Base-by-base conservation (phyloP, 2,113 vertebrate species). In the Brienomyrus longianalis region DNA sequence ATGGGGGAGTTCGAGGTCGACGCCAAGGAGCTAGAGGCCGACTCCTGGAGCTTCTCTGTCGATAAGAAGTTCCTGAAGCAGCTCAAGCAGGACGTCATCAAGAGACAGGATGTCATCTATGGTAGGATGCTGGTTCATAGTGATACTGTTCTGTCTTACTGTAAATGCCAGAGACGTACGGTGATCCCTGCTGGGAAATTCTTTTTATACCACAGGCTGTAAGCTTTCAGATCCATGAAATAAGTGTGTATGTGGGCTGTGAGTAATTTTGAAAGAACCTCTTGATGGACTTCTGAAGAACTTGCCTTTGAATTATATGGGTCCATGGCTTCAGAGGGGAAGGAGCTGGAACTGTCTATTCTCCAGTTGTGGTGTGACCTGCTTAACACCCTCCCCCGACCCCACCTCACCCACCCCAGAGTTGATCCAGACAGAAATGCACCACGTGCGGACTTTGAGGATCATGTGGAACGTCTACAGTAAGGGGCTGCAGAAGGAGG, bases 341-440 rank as follows among this genome's bases (percentile, higher is more conserved):
- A 35, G 50, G 62, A 27, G n/a, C 62, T 66, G 62, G 62, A 9
- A n/a, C 27, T 27, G 62, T 31, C 62, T 45, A 45, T 27, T 35
- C 54, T 48, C 52, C 6, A 66, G 54, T 39, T 88, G 86, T 5
- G 19, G 13, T 77, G 70, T 77, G 5, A 66, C 15, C 50, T 54
- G 54, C 19, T 56, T 21, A 56, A 21, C 35, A 21, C 5, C 4
- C 19, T 0, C 23, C 5, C 0, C 1, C n/a, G 15, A 21, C 47
- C n/a, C 23, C 1, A 11, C 1, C 5, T 7, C 23, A 0, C 88
- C 3, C 39, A 85, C 0, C 51, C 0, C 94, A 99, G 98, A 99
- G 93, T 91, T 99, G 47, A 98, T 99, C 96, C 98, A 99, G 93
- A 99, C 98, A 0, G 98, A 99, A 94, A 97, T 99, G 95, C 98